Evolutionary conservation across 1,140 invertebrate species (phyloP), one percentile per base, ranked within the genome.

Genomic region (Latrodectus geometricus): DNA sequence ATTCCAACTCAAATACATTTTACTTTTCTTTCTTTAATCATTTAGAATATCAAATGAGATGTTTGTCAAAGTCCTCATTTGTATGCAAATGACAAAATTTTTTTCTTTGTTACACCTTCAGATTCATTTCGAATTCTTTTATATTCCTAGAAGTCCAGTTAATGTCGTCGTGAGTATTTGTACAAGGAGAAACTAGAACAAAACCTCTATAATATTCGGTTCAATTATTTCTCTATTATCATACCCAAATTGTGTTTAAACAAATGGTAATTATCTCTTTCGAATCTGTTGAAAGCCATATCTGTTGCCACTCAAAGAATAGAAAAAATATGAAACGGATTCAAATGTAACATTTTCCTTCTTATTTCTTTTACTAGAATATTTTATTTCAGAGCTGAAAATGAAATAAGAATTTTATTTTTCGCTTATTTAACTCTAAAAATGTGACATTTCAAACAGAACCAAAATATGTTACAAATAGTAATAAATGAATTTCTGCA

Each of bases 151-250:
- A 48, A 70, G 69, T 52, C 56, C 48, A 80, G 21, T 70, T 69
- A 80, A 69, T 78, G 76, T 21, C 12, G 66, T 52, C 14, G 21
- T n/a, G 48, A 69, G 65, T 15, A 80, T 21, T 20, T 35, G 35
- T 35, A 35, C 2, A 35, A 35, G 78, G 48, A n/a, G 48, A 20
- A 20, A 66, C n/a, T 11, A n/a, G 48, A 48, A 23, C 78, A 80
- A 68, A 80, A 80, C 68, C 52, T n/a, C 65, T 21, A 83, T 73
- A 11, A 11, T n/a, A 73, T 66, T 23, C 80, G 52, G 68, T 72
- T 74, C 80, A 83, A 83, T 83, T 83, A 83, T 65, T 83, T 61
- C 56, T 35, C 61, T 50, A 83, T 83, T 83, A 83, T 80, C 78
- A 21, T 54, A 48, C n/a, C 11, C 68, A 69, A n/a, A 69, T 23